phyloP scores from a whole-genome alignment of 2,797 vertebrate genomes.

The Sciaenops ocellatus region DNA sequence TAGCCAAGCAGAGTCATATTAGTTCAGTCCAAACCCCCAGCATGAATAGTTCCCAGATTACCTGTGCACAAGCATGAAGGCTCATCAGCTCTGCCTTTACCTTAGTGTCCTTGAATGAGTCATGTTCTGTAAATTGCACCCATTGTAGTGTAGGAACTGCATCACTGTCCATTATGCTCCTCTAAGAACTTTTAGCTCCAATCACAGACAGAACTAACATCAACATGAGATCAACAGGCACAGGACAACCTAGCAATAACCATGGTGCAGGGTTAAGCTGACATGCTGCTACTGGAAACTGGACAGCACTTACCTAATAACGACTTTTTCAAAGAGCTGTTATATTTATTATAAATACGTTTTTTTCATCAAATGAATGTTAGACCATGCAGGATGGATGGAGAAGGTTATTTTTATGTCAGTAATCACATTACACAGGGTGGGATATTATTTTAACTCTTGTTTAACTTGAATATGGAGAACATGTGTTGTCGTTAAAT shows the following conservation, averaged over 20 bases:
- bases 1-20: slow-evolving; percentile 8
- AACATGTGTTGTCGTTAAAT: background rate
- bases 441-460: background rate
- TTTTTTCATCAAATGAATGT: too few relatives aligned
- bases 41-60: slow-evolving; percentile 33
- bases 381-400: background rate
- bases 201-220: background rate
- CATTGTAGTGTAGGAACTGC: background rate
- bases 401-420: background rate
- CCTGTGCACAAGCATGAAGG: background rate
- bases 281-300: slow-evolving; percentile 11
- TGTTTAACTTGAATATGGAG: background rate
- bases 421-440: background rate
- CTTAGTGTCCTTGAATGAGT: slow-evolving; percentile 26
- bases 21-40: slow-evolving; percentile 5
- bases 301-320: slow-evolving; percentile 11
- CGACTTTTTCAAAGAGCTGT: slow-evolving; percentile 14
- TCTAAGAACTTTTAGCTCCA: slow-evolving; percentile 11
- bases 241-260: slow-evolving; percentile 48
- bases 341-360: background rate
- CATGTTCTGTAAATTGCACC: slow-evolving; percentile 21
- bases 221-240: slow-evolving; percentile 20
- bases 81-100: slow-evolving; percentile 14
- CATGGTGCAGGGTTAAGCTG: slow-evolving; percentile 8
- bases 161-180: slow-evolving; percentile 1